phyloP scores from a whole-genome alignment of 2,797 vertebrate species.

The Clarias laeviceps region DNA sequence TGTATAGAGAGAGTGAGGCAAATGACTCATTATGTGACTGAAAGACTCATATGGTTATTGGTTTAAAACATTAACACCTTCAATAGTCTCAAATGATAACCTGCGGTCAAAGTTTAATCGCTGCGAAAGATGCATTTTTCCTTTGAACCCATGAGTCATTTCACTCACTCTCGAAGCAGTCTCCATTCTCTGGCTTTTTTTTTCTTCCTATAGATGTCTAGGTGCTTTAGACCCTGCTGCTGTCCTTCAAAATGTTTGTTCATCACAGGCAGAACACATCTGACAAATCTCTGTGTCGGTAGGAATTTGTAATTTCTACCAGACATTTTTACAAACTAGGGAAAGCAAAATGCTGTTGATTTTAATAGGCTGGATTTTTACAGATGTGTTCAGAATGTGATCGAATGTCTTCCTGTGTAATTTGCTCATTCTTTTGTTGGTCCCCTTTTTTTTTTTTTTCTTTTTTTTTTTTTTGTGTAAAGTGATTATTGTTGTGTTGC shows the following conservation, averaged over 20 bases:
- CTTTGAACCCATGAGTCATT: conserved; percentile 50
- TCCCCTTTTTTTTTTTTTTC: not conserved
- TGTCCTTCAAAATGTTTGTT: not conserved
- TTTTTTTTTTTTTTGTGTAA: not conserved
- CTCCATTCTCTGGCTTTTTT: conserved; percentile 6
- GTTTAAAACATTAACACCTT: too few species aligned
- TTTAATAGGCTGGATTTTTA: too few species aligned
- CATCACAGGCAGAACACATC: conserved; percentile 33
- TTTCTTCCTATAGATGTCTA: conserved; percentile 29
- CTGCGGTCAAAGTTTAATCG: not conserved
- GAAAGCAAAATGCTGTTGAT: not conserved
- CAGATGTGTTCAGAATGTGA: conserved; percentile 27
- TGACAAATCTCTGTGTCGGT: not conserved
- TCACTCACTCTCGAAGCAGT: conserved; percentile 18
- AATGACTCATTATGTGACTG: conserved; percentile 51
- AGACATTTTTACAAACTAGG: not conserved
- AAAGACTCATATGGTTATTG: not conserved
- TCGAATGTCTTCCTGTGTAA: not conserved
- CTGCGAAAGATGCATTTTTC: not conserved
- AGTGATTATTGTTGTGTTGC: not conserved
- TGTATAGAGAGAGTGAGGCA: not conserved
- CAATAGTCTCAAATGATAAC: not conserved
- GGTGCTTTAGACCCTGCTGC: conserved; percentile 24
- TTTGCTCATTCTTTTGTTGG: not conserved
- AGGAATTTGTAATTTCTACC: too few species aligned